Evolutionary conservation across 2,888 invertebrate genomes (phyloP), one percentile per base, ranked within the genome.

Genomic region (Oegoconia quadripuncta): DNA sequence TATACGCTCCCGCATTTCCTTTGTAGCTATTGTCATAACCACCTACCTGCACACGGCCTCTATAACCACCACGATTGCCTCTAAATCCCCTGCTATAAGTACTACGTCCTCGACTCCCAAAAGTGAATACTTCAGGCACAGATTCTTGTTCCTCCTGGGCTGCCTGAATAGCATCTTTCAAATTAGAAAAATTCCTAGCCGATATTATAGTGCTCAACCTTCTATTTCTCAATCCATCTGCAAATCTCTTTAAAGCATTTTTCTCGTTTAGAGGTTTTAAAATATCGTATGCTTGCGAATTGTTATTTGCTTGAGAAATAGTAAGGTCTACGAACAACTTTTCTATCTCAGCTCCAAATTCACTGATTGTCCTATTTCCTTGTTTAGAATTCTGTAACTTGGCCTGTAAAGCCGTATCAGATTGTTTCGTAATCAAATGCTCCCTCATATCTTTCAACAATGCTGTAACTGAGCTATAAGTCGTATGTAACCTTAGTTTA

Each of bases 231-330:
- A 46, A 23, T 13, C 44, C 46, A 20, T 45, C 43, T 29, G 43
- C 30, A 36, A 49, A 46, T 13, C 33, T 37, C 38, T 46, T 46
- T 3, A 49, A 37, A 0, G 45, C 46, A 3, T 39, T n/a, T 4
- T 34, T 40, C 33, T 46, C 48, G 34, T 49, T 46, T n/a, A 46
- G 25, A 2, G 43, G 41, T 13, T 39, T 44, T 33, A 47, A 25
- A 7, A 44, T 23, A 7, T 31, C 20, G 33, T 30, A 40, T 3
- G 23, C 16, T n/a, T 33, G 2, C 8, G 14, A 4, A 16, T 46
- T 33, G 2, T 42, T 41, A 11, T 41, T 32, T 3, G 49, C 37
- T 29, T 49, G 42, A 2, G 44, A 39, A 13, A 46, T 43, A 1
- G 45, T 48, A 3, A 48, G 32, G 7, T 41, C 35, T 4, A 33